Evolutionary conservation across 1,140 invertebrate species (phyloP), one percentile per base, ranked within the genome.

Genomic region (Anastrepha ludens): DNA sequence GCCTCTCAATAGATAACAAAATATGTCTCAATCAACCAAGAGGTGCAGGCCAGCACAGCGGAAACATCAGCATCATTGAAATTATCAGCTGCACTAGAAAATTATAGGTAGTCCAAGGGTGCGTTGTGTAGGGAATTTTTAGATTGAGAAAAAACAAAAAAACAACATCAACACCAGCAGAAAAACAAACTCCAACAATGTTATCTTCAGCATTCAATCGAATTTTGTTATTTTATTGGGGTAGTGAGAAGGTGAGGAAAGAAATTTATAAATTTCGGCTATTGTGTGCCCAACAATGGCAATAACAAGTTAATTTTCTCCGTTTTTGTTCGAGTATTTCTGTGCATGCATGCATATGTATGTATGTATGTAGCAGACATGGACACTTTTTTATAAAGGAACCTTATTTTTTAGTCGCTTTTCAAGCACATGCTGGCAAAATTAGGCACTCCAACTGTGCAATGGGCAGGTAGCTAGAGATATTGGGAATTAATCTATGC

Each of bases 251-350:
- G 74, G 74, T 81, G 74, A 58, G 74, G 74, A 81, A 81, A 81
- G 47, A 81, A 81, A 58, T 81, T 81, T 81, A 81, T 81, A 81
- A 81, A 81, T 81, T 81, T 81, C 47, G 47, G 17, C 15, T 41
- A 81, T 81, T 81, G 47, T 81, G 47, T 15, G n/a, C 74, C 29
- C 47, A 81, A 81, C 74, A 81, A 81, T 55, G 47, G 17, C 74
- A 81, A 81, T 81, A 81, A 81, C 74, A 81, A 81, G 74, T 81
- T 81, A n/a, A 81, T 55, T 58, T 81, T 58, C 74, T 55, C 7
- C 11, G 41, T 74, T 20, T 3, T 55, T 41, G 15, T 20, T 41
- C 13, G 3, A 15, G 8, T 47, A 70, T 70, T 70, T 15, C 20
- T 78, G 64, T 78, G 29, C 29, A 29, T 29, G 29, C 29, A 0